These are phyloP conservation scores for Plusia festucae DNA, from an alignment of 2,888 invertebrate species.

Conservation along the genomic window DNA sequence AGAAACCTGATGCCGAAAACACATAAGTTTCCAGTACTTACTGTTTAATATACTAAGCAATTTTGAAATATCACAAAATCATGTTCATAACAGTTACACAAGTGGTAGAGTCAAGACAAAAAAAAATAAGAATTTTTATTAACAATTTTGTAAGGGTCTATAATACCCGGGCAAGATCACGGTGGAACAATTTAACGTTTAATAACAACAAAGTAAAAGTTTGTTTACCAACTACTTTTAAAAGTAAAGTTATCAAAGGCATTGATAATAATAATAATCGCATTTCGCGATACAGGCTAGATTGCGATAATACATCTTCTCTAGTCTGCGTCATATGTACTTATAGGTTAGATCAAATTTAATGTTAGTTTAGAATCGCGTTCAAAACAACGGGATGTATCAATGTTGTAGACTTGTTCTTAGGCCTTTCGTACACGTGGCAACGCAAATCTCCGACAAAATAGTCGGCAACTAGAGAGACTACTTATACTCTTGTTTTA, in stretches of 20 bases:
- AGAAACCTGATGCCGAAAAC: no score
- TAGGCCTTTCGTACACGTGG: no score
- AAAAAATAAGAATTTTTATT: not conserved
- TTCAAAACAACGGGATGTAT: not conserved
- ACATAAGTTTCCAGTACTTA: no score
- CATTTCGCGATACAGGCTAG: not conserved
- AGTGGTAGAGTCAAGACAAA: not conserved
- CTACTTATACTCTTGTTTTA: no score
- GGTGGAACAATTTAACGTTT: not conserved
- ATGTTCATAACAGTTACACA: not conserved
- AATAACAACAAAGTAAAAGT: no score
- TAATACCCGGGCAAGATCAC: no score
- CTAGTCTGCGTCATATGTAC: not conserved
- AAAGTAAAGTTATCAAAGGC: no score
- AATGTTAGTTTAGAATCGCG: not conserved
- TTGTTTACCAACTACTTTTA: no score
- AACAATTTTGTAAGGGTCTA: not conserved
- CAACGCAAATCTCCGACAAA: no score
- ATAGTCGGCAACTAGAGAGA: no score
- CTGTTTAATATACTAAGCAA: no score
- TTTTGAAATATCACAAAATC: not conserved
- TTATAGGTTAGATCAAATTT: not conserved
- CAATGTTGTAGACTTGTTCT: not conserved
- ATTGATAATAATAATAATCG: not conserved
- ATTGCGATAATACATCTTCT: not conserved